phyloP scores from a whole-genome alignment of 2,797 vertebrate genomes.

The Paedocypris micromegethes region DNA sequence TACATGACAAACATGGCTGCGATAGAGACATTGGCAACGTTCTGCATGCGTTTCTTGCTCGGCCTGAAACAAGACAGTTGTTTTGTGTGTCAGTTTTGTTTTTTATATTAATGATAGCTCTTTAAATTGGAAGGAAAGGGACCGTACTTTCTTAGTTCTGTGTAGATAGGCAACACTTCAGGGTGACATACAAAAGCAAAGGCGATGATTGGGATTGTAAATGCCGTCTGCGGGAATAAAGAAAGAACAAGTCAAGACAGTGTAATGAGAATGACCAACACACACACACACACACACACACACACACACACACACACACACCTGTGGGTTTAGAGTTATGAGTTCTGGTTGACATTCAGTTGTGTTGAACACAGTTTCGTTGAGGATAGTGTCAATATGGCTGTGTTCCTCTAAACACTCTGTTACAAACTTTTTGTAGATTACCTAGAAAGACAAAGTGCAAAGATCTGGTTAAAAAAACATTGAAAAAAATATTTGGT shows the following conservation, averaged over 20 bases:
- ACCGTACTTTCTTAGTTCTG: conserved; percentile 78
- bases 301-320: conserved; percentile 36
- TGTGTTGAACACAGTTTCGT: neutral
- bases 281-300: too few species aligned
- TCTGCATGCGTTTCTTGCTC: conserved; percentile 76
- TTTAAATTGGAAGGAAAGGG: neutral
- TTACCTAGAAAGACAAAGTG: conserved; percentile 69
- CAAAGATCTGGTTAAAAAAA: neutral
- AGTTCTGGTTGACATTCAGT: conserved; percentile 52
- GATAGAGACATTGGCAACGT: conserved; percentile 78
- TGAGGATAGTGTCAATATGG: conserved; percentile 44
- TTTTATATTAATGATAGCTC: too few species aligned
- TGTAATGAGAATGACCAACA: too few species aligned
- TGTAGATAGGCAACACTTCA: conserved; percentile 81
- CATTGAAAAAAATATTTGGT: conserved; percentile 84
- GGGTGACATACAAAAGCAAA: conserved; percentile 85
- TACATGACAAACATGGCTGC: conserved; percentile 82
- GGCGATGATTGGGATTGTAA: conserved; percentile 79
- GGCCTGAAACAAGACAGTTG: conserved; percentile 50
- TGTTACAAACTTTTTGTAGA: conserved; percentile 88
- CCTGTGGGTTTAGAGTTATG: conserved; percentile 68
- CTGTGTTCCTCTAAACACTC: conserved; percentile 59
- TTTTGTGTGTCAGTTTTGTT: too few species aligned
- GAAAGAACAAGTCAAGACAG: too few species aligned
- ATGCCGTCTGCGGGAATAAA: conserved; percentile 68